Evolutionary conservation across 2,113 vertebrate genomes (phyloP).

Genomic region (Chaetodon trifascialis): DNA sequence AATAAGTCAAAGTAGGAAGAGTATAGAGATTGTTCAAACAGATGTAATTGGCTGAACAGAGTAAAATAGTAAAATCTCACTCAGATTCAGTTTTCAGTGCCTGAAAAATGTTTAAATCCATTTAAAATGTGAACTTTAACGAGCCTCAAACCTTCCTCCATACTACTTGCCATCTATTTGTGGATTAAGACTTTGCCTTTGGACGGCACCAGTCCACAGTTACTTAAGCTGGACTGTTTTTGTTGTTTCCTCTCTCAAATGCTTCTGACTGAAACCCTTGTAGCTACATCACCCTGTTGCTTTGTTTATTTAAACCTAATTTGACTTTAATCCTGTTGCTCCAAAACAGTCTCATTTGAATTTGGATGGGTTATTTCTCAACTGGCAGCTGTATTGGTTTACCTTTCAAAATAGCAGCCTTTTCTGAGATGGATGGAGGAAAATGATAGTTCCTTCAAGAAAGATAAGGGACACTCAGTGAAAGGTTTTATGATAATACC

Average conservation of each 20-base stretch:
- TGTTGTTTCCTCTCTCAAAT: not conserved
- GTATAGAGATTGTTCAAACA: too few relatives aligned
- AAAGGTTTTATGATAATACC: constrained; percentile 24
- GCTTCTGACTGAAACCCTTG: not conserved
- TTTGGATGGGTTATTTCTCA: not conserved
- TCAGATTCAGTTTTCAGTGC: too few relatives aligned
- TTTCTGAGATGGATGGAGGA: not conserved
- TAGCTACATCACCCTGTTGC: not conserved
- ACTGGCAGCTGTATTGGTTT: not conserved
- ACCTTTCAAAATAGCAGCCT: not conserved
- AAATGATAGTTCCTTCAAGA: not conserved
- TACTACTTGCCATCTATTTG: not conserved
- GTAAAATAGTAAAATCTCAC: too few relatives aligned
- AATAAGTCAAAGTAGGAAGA: too few relatives aligned
- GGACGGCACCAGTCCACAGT: not conserved
- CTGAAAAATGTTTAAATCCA: too few relatives aligned
- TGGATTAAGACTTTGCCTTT: not conserved
- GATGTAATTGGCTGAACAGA: too few relatives aligned
- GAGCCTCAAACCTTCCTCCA: not conserved
- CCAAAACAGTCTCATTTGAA: not conserved
- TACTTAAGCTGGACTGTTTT: not conserved
- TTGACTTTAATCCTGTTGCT: constrained; percentile 1
- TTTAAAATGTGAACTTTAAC: too few relatives aligned
- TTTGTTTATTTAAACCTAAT: constrained; percentile 4
- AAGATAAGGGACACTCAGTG: constrained; percentile 19